phyloP scores from a whole-genome alignment of 2,797 vertebrate species.

The Centroberyx gerrardi region DNA sequence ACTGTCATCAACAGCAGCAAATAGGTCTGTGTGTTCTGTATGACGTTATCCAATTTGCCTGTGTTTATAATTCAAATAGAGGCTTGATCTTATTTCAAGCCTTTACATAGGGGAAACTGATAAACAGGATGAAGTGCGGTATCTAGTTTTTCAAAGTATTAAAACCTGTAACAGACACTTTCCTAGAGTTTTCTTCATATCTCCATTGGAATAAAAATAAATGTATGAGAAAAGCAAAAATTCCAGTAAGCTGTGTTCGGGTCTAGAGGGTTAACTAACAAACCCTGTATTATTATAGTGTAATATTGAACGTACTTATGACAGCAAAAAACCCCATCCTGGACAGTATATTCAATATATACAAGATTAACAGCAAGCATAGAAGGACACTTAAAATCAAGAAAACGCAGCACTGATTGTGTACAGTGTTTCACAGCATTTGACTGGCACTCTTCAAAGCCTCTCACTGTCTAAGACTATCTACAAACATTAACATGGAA shows the following conservation, averaged over 20 bases:
- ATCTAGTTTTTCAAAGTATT: neutral
- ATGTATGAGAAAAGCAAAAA: neutral
- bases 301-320: slow-evolving; percentile 74
- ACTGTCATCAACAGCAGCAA: neutral
- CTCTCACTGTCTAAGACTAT: slow-evolving; percentile 82
- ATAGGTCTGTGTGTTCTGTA: neutral
- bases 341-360: slow-evolving; percentile 84
- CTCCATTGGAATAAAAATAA: neutral
- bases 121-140: neutral
- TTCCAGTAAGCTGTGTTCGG: neutral
- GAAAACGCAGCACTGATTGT: slow-evolving; percentile 82
- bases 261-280: slow-evolving; percentile 74
- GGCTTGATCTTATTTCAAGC: neutral
- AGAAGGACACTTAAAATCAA: slow-evolving; percentile 90
- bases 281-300: slow-evolving; percentile 78
- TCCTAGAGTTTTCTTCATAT: neutral
- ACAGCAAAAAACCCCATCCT: slow-evolving; percentile 68
- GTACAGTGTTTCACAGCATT: slow-evolving; percentile 83
- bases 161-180: neutral
- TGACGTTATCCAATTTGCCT: slow-evolving; percentile 1
- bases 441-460: slow-evolving; percentile 80
- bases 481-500: slow-evolving; percentile 83
- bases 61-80: slow-evolving; percentile 1
- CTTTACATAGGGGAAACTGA: neutral
- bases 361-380: slow-evolving; percentile 86